Percentiles rank a stretch among this genome's conserved stretches.
Evolutionary conservation across 2,888 invertebrate genomes (phyloP).

Genomic region (Drosophila birchii): DNA sequence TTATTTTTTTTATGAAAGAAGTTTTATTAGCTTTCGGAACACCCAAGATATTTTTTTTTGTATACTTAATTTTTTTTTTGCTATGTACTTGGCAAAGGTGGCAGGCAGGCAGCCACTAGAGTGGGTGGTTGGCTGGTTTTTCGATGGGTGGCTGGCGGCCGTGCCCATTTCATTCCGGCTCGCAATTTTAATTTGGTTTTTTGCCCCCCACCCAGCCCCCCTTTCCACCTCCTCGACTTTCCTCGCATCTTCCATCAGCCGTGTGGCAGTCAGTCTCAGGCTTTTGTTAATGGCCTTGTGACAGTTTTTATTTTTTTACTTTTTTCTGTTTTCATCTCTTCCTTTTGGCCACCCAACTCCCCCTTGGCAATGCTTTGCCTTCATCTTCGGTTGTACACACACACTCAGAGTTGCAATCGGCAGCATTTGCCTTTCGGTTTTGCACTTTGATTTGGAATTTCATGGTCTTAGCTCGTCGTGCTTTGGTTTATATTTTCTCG

Average conservation of each 20-base stretch:
- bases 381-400: not conserved
- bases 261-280: conserved; percentile 68
- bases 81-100: not conserved
- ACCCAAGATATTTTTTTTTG: too few relatives aligned
- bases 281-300: conserved; percentile 78
- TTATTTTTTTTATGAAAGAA: too few relatives aligned
- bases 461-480: conserved; percentile 2
- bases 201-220: not conserved
- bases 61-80: not conserved
- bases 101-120: not conserved
- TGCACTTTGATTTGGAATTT: conserved; percentile 20
- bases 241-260: conserved; percentile 31
- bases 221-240: not conserved
- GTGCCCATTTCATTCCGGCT: conserved; percentile 68
- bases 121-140: conserved; percentile 1
- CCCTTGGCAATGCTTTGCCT: conserved; percentile 15
- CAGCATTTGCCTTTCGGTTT: conserved; percentile 18
- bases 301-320: conserved; percentile 59
- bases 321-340: conserved; percentile 2
- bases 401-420: conserved; percentile 12
- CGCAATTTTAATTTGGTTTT: conserved; percentile 74
- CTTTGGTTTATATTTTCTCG: conserved; percentile 2
- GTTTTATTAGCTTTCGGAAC: too few relatives aligned
- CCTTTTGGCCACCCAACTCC: conserved; percentile 42
- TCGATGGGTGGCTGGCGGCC: conserved; percentile 12